A percentile compares a stretch with the other conserved stretches of the same genome.
These are phyloP conservation scores for Hemithea aestivaria DNA, from an alignment of 2,888 invertebrate genomes.

Conservation along the genomic window DNA sequence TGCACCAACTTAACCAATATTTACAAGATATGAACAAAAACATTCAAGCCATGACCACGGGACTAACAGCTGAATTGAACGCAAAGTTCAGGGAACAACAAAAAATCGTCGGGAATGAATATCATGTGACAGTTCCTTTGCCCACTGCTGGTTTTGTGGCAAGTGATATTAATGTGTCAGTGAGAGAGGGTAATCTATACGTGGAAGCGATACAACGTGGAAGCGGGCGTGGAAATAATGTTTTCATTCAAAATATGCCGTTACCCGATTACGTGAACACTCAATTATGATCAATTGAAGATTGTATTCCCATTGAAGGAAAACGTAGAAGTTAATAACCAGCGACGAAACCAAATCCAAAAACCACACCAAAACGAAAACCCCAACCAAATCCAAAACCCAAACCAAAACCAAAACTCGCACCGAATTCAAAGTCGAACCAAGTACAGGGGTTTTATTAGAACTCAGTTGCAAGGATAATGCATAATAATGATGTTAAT, in stretches of 20 bases:
- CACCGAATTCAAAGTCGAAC: no score
- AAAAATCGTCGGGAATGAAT: slow-evolving; percentile 46
- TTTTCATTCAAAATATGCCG: slow-evolving; percentile 47
- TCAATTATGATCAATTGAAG: slow-evolving; percentile 41
- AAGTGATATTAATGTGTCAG: slow-evolving; percentile 61
- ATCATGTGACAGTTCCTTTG: slow-evolving; percentile 48
- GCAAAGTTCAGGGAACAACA: slow-evolving; percentile 38
- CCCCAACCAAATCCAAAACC: no score
- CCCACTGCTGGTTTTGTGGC: slow-evolving; percentile 51
- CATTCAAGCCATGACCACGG: no score
- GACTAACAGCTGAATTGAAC: slow-evolving; percentile 43
- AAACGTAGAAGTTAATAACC: slow-evolving; percentile 15
- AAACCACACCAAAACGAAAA: slow-evolving; percentile 53
- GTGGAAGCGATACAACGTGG: slow-evolving; percentile 58
- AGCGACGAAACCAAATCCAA: slow-evolving; percentile 11
- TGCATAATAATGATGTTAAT: no score
- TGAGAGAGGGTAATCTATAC: slow-evolving; percentile 54
- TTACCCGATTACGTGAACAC: slow-evolving; percentile 54
- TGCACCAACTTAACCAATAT: no score
- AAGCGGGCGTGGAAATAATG: slow-evolving; percentile 30
- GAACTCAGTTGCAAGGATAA: no score
- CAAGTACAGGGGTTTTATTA: no score
- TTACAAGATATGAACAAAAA: no score
- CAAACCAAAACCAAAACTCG: no score
- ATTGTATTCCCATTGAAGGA: slow-evolving; percentile 50